Conservation (phyloP, 2,797 vertebrate species). For the Acestrorhynchus altus region DNA sequence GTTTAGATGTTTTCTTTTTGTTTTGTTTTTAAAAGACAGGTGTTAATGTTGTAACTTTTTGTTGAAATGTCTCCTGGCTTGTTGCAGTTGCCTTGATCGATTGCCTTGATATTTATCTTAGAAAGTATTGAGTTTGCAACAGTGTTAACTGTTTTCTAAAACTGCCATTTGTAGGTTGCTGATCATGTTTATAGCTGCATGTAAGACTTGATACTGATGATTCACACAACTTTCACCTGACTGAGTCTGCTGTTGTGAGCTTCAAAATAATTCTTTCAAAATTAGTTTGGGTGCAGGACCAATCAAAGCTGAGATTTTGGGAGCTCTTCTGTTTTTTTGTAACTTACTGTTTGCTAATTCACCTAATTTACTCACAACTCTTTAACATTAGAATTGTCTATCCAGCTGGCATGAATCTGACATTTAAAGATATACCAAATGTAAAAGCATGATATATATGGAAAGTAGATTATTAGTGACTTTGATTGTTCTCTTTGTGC, state of each 20-base stretch:
- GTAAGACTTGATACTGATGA: background rate
- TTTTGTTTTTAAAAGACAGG: too few species aligned
- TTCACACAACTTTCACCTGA: constrained; percentile 3
- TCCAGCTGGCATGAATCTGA: background rate
- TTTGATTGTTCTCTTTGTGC: background rate
- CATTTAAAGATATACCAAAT: background rate
- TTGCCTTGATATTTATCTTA: constrained; percentile 12
- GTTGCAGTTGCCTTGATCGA: constrained; percentile 6
- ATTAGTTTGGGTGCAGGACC: background rate
- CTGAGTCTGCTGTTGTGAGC: background rate
- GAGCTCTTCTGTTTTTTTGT: background rate
- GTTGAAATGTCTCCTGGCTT: background rate
- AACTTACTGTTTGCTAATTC: background rate
- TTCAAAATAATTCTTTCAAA: background rate
- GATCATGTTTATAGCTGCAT: background rate
- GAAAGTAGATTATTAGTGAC: background rate
- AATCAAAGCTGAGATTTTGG: background rate
- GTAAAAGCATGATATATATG: background rate
- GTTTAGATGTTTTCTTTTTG: too few species aligned
- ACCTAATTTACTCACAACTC: background rate
- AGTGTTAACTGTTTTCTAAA: constrained; percentile 10
- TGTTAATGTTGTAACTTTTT: too few species aligned
- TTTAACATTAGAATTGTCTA: background rate
- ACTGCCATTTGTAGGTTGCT: background rate
- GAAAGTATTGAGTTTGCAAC: constrained; percentile 22